Percentiles rank a stretch among this genome's conserved stretches.
These are phyloP conservation scores for Rhynchomys soricoides DNA, from an alignment of 2,113 vertebrate species.

Conservation along the genomic window DNA sequence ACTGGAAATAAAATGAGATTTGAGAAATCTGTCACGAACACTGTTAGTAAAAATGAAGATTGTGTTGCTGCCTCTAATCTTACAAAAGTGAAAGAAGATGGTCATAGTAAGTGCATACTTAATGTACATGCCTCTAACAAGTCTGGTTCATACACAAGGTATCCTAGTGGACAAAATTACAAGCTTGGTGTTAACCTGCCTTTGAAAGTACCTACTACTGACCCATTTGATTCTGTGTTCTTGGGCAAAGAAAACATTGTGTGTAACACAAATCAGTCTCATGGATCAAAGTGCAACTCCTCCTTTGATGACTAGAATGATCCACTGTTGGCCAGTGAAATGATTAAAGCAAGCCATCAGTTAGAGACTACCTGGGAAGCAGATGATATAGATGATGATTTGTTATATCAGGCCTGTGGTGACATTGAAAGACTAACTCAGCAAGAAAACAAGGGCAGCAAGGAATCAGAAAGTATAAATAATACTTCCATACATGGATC, in stretches of 20 bases:
- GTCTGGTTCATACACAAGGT: not conserved
- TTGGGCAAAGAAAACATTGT: slow-evolving; percentile 19
- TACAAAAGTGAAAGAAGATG: slow-evolving; percentile 68
- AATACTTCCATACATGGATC: slow-evolving; percentile 60
- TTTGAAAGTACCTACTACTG: slow-evolving; percentile 36
- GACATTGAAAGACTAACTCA: slow-evolving; percentile 91
- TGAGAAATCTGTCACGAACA: slow-evolving; percentile 68
- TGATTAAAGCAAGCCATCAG: slow-evolving; percentile 84
- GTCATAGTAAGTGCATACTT: slow-evolving; percentile 45
- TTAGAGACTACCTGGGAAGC: slow-evolving; percentile 88
- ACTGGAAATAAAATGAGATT: slow-evolving; percentile 75
- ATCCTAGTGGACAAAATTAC: slow-evolving; percentile 63
- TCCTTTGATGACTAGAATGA: slow-evolving; percentile 85
- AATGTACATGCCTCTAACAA: slow-evolving; percentile 44
- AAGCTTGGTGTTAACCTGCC: slow-evolving; percentile 24
- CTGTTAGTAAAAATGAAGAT: slow-evolving; percentile 55
- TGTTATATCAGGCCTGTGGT: slow-evolving; percentile 94
- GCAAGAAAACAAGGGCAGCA: slow-evolving; percentile 82
- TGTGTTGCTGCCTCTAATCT: slow-evolving; percentile 9
- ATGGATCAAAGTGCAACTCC: slow-evolving; percentile 65
- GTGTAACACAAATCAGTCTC: slow-evolving; percentile 64
- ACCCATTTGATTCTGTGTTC: slow-evolving; percentile 54
- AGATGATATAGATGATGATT: slow-evolving; percentile 89
- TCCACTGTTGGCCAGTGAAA: slow-evolving; percentile 82
- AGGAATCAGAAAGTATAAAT: slow-evolving; percentile 62